Conservation (phyloP, 1,140 invertebrate genomes). For the Cryptotermes secundus region DNA sequence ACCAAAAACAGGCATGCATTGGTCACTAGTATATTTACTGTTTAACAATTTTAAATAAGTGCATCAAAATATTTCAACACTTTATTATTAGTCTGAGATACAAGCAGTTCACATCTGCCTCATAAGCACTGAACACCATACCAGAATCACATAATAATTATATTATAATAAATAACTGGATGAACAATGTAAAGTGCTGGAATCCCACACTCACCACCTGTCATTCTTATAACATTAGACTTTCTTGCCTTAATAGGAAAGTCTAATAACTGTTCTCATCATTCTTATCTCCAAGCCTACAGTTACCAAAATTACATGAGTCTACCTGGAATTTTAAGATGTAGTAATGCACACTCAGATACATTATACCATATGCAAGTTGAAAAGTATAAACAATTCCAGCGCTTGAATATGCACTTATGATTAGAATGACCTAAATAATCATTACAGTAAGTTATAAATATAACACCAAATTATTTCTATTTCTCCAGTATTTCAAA, state of each 20-base stretch:
- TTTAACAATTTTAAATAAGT: too few species aligned
- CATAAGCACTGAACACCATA: too few species aligned
- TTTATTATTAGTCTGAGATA: too few species aligned
- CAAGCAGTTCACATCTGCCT: too few species aligned
- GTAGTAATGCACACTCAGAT: not conserved
- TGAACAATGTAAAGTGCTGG: too few species aligned
- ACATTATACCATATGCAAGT: not conserved
- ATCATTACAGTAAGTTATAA: not conserved
- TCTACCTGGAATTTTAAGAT: not conserved
- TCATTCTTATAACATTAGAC: not conserved
- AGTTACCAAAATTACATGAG: not conserved
- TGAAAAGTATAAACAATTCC: not conserved
- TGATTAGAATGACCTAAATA: not conserved
- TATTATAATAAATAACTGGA: too few species aligned
- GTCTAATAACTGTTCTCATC: not conserved
- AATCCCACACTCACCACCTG: not conserved
- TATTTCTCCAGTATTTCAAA: not conserved
- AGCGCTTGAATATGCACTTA: not conserved
- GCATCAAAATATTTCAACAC: too few species aligned
- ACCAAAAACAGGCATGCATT: too few species aligned
- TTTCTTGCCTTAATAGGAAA: not conserved
- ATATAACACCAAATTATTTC: not conserved
- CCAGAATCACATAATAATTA: too few species aligned
- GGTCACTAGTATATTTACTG: too few species aligned
- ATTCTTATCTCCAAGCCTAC: not conserved